Percentiles rank a stretch among this genome's conserved stretches.
Conservation (phyloP, 2,797 vertebrate genomes). For the Buceros bicornis region DNA sequence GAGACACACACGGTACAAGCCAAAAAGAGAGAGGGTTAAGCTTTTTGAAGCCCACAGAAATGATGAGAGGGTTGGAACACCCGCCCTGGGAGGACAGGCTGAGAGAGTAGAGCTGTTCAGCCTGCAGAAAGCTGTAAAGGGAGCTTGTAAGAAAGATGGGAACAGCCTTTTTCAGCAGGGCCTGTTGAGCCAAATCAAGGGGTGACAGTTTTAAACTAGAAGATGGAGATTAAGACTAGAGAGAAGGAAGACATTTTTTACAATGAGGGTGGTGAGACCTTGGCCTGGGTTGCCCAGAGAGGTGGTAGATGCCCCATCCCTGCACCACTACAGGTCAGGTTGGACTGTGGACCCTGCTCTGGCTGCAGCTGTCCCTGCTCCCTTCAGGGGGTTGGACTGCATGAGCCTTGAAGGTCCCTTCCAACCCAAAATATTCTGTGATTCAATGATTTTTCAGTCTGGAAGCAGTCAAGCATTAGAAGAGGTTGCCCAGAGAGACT, state of each 20-base stretch:
- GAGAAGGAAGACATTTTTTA: not conserved
- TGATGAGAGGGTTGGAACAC: not conserved
- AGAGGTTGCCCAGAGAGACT: not conserved
- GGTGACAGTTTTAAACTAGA: not conserved
- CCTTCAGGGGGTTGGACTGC: not conserved
- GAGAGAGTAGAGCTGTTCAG: not conserved
- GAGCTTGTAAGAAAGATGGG: not conserved
- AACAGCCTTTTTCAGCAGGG: not conserved
- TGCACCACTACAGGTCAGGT: not conserved
- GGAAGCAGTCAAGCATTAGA: not conserved
- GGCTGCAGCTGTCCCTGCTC: not conserved
- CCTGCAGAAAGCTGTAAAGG: not conserved
- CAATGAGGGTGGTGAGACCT: not conserved
- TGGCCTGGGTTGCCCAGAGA: not conserved
- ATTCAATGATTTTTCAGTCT: not conserved
- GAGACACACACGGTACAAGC: accelerated
- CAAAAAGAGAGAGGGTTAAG: not conserved
- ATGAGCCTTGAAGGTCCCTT: not conserved
- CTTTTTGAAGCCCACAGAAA: not conserved
- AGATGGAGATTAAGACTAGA: not conserved
- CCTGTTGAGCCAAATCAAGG: not conserved
- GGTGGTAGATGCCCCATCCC: not conserved
- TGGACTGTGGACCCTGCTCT: accelerated
- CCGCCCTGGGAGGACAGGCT: not conserved
- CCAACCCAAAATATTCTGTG: not conserved